A percentile compares a stretch with the other conserved stretches of the same genome.
phyloP scores from a whole-genome alignment of 1,140 invertebrate genomes.

The Wiebesia pumilae region DNA sequence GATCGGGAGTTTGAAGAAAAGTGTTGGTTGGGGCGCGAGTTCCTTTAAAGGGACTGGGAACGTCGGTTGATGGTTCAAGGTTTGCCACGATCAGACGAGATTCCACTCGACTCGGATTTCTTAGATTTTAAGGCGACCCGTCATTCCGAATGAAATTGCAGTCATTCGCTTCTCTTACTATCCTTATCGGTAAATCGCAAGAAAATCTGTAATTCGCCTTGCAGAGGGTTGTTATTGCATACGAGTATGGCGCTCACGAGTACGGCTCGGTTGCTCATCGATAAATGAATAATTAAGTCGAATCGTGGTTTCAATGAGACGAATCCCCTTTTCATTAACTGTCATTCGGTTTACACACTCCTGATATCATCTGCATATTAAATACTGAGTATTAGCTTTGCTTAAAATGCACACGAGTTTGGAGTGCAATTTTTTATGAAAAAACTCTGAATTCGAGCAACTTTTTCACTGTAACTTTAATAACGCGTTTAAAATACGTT shows the following conservation, averaged over 20 bases:
- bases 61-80: neutral
- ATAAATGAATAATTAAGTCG: too few species aligned
- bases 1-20: neutral
- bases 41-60: neutral
- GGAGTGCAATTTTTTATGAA: neutral
- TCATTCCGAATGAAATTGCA: neutral
- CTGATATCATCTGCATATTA: too few species aligned
- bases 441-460: neutral
- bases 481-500: too few species aligned
- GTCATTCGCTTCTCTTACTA: neutral
- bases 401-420: too few species aligned
- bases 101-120: neutral
- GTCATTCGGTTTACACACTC: too few species aligned
- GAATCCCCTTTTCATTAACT: too few species aligned
- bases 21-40: neutral
- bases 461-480: neutral
- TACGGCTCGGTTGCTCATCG: too few species aligned
- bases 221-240: neutral
- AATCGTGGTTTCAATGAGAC: too few species aligned
- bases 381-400: too few species aligned
- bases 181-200: neutral
- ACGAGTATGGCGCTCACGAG: too few species aligned
- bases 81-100: neutral
- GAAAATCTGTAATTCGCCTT: neutral
- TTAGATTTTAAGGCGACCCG: neutral